Percentiles rank a stretch among this genome's conserved stretches.
Conservation (phyloP, 1,140 invertebrate species). For the Aradophagus sp. region DNA sequence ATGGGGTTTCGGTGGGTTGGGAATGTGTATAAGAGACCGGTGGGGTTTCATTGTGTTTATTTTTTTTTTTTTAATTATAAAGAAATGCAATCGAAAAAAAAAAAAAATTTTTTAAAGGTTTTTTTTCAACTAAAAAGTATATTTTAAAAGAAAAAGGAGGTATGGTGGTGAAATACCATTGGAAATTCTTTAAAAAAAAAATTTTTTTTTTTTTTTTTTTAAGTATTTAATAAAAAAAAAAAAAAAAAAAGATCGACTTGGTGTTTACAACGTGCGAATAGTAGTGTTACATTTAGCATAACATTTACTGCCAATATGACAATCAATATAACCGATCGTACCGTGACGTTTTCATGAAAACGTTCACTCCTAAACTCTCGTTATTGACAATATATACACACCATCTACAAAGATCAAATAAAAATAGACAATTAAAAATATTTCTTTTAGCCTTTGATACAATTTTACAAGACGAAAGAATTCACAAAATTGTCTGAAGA, state of each 20-base stretch:
- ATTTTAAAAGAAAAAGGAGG: no score
- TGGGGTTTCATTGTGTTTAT: no score
- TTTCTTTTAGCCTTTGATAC: slow-evolving; percentile 53
- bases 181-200: no score
- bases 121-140: no score
- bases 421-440: slow-evolving; percentile 70
- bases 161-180: no score
- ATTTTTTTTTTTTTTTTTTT: no score
- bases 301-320: slow-evolving; percentile 51
- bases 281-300: slow-evolving; percentile 23
- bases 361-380: slow-evolving; percentile 19
- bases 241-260: neutral
- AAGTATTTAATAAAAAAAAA: slow-evolving; percentile 21
- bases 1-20: no score
- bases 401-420: slow-evolving; percentile 68
- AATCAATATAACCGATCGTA: slow-evolving; percentile 44
- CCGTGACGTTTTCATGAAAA: slow-evolving; percentile 20
- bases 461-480: slow-evolving; percentile 64
- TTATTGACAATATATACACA: slow-evolving; percentile 63
- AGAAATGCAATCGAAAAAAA: no score
- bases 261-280: slow-evolving; percentile 27
- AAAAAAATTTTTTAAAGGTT: no score
- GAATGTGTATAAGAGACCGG: no score
- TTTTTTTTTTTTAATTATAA: no score
- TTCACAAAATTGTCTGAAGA: slow-evolving; percentile 63